Conservation (phyloP, 2,797 vertebrate genomes). For the Simalia tracyae region DNA sequence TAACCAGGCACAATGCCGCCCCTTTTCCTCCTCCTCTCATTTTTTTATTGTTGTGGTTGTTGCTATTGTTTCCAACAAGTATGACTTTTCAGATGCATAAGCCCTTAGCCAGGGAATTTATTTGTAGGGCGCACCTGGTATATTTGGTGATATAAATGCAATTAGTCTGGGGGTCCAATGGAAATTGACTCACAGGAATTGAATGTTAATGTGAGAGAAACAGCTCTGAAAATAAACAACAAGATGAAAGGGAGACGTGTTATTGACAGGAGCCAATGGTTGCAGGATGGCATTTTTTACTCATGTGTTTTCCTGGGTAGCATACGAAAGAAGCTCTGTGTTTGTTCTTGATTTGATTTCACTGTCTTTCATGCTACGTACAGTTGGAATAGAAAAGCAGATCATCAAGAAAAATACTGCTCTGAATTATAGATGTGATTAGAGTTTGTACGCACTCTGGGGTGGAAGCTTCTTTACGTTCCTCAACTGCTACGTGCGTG, state of each 20-base stretch:
- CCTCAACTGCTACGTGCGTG: neutral
- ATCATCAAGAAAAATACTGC: neutral
- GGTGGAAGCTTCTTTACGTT: neutral
- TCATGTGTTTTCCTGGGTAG: neutral
- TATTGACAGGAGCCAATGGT: slow-evolving; percentile 37
- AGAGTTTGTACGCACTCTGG: neutral
- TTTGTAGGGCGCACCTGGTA: slow-evolving; percentile 50
- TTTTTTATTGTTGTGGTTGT: neutral
- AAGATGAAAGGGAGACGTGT: slow-evolving; percentile 57
- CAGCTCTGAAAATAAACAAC: slow-evolving; percentile 67
- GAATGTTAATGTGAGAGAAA: slow-evolving; percentile 66
- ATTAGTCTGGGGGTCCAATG: slow-evolving; percentile 65
- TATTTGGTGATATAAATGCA: slow-evolving; percentile 51
- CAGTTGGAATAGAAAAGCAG: neutral
- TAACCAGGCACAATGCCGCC: slow-evolving; percentile 32
- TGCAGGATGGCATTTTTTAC: neutral
- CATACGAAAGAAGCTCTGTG: neutral
- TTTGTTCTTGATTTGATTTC: neutral
- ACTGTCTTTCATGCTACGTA: neutral
- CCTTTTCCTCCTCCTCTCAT: slow-evolving; percentile 1
- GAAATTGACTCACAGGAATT: slow-evolving; percentile 70
- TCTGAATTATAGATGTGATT: neutral
- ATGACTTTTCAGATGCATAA: slow-evolving; percentile 44
- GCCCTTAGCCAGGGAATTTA: slow-evolving; percentile 23
- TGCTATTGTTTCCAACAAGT: slow-evolving; percentile 25